Base-by-base conservation (phyloP, 2,888 invertebrate genomes). In the Xestia c-nigrum region DNA sequence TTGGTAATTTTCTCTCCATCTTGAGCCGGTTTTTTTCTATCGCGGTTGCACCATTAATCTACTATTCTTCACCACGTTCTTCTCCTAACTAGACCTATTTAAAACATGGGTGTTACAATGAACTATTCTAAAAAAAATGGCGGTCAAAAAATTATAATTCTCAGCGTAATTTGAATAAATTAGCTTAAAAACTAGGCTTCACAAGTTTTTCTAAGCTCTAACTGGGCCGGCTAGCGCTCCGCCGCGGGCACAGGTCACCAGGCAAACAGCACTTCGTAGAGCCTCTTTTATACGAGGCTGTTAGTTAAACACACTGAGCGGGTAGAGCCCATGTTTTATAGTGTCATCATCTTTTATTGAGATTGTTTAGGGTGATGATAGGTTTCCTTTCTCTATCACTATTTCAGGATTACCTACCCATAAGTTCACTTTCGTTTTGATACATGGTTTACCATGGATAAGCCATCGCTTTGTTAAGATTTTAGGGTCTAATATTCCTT, bases 211-310 rank as follows among this genome's bases (percentile, higher is more conserved):
- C n/a, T n/a, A n/a, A 1, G 21, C 21, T 52, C 21, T 52, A 52
- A 52, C 21, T 52, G 21, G 52, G 21, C 9, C 9, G 52, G 16
- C 40, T 21, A 19, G 7, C 5, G 10, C 46, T 50, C 55, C 19
- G 77, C 83, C 77, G 55, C 57, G 55, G 67, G 77, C 63, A 40
- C 19, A 46, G 50, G 50, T 57, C 31, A 82, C 78, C 78, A 57
- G 78, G 55, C 78, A 64, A 82, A 57, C 83, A 68, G 55, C 47
- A 24, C 24, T 57, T 57, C 61, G 52, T 77, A 38, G 64, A 77
- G 63, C 38, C 10, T 38, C 43, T 31, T 50, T 57, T 61, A 40
- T 40, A 43, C 50, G 24, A 52, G 7, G 63, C 50, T 47, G 68
- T 82, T 12, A 64, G 76, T 76, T 79, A 55, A 50, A 68, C 57